Base-by-base conservation (phyloP, 2,113 vertebrate genomes). In the Brienomyrus brachyistius region DNA sequence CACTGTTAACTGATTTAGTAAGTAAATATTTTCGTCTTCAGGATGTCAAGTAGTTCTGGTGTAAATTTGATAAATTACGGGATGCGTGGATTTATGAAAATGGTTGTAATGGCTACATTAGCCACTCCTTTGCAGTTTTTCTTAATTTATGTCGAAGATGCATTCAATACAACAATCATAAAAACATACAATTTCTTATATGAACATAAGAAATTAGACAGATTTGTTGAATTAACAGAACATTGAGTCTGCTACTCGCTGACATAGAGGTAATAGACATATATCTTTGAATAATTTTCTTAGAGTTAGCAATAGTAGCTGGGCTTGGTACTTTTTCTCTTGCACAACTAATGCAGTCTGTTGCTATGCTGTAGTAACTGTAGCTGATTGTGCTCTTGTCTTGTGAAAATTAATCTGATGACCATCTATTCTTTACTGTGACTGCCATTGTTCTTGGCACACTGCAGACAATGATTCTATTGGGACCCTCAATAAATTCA, bases 381-480 rank as follows among this genome's bases (percentile, higher is more conserved):
- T 48, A 82, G 74, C 88, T 56, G 48, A 47, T 87, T 56, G 87
- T 88, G 62, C 88, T 66, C 89, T 88, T 51, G 90, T 90, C 90
- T 90, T 86, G 89, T 90, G 90, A 91, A 92, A 92, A 89, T 86
- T 82, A 92, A 92, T 91, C 88, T 89, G 62, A 47, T 48, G 54
- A 74, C 92, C 91, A 89, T 91, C 91, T 93, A 90, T 92, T 91
- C 90, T 86, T 83, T 90, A 90, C 87, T 89, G 89, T 50, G 56
- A 90, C 21, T 84, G 89, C 87, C 83, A 70, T 86, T 74, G 51
- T 47, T 89, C 27, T 83, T 80, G 62, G 82, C 59, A 86, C 15
- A 31, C 23, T 54, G 48, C 51, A 77, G 52, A 52, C 40, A 45
- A 89, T 54, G 9, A 43, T 56, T 19, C 45, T 89, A 45, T 43